A percentile compares a stretch with the other conserved stretches of the same genome.
Conservation (phyloP, 2,888 invertebrate species). For the Catonia carolina region DNA sequence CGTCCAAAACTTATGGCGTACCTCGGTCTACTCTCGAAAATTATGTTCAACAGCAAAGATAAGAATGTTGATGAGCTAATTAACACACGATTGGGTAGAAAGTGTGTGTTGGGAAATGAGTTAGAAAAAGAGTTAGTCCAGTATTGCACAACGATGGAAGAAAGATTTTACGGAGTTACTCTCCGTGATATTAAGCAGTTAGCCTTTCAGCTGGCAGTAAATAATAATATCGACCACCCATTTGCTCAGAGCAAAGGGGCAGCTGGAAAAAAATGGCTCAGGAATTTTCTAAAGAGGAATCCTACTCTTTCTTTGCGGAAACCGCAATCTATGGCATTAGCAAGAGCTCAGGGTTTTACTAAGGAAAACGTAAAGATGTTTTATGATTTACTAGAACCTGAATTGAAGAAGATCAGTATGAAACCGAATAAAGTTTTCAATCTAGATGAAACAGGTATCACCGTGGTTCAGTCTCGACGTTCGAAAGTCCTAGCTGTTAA, state of each 20-base stretch:
- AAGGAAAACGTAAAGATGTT: constrained; percentile 21
- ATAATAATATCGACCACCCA: constrained; percentile 14
- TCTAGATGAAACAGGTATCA: constrained; percentile 39
- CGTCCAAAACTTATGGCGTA: too few species aligned
- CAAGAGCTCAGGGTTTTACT: constrained; percentile 25
- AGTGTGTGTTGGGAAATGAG: too few species aligned
- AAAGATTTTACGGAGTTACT: constrained; percentile 2
- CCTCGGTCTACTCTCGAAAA: too few species aligned
- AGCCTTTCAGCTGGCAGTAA: constrained; percentile 20
- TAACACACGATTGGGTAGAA: too few species aligned
- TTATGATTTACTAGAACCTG: constrained; percentile 22
- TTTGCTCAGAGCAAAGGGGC: too few species aligned
- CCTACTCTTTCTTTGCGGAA: constrained; percentile 21
- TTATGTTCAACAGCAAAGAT: too few species aligned
- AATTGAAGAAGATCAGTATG: constrained; percentile 31
- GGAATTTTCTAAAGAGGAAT: constrained; percentile 22
- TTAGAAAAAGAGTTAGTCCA: constrained; percentile 4
- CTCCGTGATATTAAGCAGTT: constrained; percentile 5
- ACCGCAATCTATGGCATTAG: constrained; percentile 23
- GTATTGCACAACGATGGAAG: constrained; percentile 15
- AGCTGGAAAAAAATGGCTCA: constrained; percentile 21
- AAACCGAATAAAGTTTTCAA: constrained; percentile 36
- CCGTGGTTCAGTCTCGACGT: constrained; percentile 36
- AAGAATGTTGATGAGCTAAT: too few species aligned
- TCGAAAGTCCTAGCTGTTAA: constrained; percentile 34